Base-by-base conservation (phyloP, 1,140 invertebrate species). In the Brachionus asplanchnoidis region DNA sequence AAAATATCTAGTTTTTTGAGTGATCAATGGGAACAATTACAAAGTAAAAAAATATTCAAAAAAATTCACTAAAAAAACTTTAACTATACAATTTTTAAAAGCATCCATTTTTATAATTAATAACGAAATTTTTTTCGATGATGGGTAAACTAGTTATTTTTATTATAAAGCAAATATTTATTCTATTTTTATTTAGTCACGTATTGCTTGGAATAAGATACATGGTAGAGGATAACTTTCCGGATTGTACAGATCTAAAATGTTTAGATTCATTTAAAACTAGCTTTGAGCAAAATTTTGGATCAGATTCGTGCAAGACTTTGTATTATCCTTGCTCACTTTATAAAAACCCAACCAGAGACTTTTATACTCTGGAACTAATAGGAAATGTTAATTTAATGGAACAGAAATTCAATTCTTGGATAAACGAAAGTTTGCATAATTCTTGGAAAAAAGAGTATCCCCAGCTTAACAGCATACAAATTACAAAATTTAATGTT, bases 361-460 rank as follows among this genome's bases (percentile, higher is more conserved):
- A 82, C 11, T 82, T 65, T 82, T 65, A 65, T 14, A 42, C 26
- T 26, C 28, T 82, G 20, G 79, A 82, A 26, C 3, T 82, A 65
- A 82, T 82, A 26, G 79, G 79, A 23, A 65, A 68, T 36, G 40
- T 82, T 14, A 56, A 82, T 68, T 12, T 11, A 8, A 36, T 23
- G 14, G 79, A 82, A 26, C 79, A 8, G 40, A 26, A 12, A 40
- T 82, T 36, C 7, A 4, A 17, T 46, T 20, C 12, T 26, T 44
- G 7, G 20, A 65, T 82, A 8, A 20, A 36, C 60, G 9, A 20
- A 20, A 53, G 46, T 14, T 46, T 82, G 14, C 17, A 8, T n/a
- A 82, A 65, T 7, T 42, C 79, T 46, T 82, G 79, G 79, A 23
- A 28, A 42, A 68, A 82, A 68, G 53, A 60, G 12, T 77, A 77